A percentile compares a stretch with the other conserved stretches of the same genome.
Conservation (phyloP, 1,140 invertebrate genomes). For the Ips nitidus region DNA sequence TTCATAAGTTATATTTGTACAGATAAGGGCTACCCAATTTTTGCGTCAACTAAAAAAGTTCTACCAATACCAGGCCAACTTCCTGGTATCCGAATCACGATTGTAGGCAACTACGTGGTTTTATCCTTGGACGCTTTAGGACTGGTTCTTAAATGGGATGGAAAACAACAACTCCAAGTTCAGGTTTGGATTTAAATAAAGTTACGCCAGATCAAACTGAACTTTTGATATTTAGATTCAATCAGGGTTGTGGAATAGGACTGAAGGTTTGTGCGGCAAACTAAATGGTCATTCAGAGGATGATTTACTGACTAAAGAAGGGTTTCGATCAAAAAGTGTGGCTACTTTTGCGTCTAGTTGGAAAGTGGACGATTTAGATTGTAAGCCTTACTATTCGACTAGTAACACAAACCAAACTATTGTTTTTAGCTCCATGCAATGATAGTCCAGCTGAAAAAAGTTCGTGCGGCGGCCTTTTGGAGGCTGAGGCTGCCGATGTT, state of each 20-base stretch:
- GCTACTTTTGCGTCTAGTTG: conserved; percentile 65
- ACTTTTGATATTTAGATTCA: conserved; percentile 41
- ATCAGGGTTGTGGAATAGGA: conserved; percentile 73
- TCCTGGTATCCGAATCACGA: conserved; percentile 68
- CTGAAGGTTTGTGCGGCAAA: conserved; percentile 77
- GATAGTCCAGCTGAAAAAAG: conserved; percentile 56
- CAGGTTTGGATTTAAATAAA: conserved; percentile 15
- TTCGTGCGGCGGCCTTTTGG: conserved; percentile 53
- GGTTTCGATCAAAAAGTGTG: conserved; percentile 54
- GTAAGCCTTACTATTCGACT: conserved; percentile 48
- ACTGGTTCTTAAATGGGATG: conserved; percentile 76
- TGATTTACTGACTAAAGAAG: conserved; percentile 68
- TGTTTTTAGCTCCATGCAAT: conserved; percentile 62
- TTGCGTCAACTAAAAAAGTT: conserved; percentile 58
- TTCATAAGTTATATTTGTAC: conserved; percentile 17
- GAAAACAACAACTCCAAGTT: conserved; percentile 45
- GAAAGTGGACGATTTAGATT: conserved; percentile 65
- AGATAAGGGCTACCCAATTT: conserved; percentile 58
- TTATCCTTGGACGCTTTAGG: conserved; percentile 68
- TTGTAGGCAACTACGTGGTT: conserved; percentile 67
- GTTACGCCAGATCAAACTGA: background rate
- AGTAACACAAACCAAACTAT: background rate
- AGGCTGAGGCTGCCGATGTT: conserved; percentile 60
- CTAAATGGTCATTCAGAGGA: conserved; percentile 70
- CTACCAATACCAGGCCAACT: conserved; percentile 69